Evolutionary conservation across 2,113 vertebrate species (phyloP).

Genomic region (Oceanodroma tethys): DNA sequence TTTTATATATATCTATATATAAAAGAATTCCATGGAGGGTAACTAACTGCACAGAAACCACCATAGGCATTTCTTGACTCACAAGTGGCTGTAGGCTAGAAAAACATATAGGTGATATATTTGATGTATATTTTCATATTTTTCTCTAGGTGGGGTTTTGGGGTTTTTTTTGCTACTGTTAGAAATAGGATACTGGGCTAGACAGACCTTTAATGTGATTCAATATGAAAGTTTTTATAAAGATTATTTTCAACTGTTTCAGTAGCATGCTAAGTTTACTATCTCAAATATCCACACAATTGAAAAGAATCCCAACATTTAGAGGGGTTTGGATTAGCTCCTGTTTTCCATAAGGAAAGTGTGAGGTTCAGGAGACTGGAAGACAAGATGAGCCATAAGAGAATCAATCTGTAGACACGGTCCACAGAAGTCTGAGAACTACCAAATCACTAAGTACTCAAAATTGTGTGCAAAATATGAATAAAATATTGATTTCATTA

Average conservation of each 20-base stretch:
- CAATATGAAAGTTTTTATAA: background rate
- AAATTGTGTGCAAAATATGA: slow-evolving; percentile 80
- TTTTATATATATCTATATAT: background rate
- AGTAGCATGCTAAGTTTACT: background rate
- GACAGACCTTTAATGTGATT: background rate
- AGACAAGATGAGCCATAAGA: background rate
- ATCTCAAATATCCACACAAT: background rate
- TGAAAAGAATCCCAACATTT: background rate
- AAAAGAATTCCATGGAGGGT: background rate
- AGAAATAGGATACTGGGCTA: background rate
- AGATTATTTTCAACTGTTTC: background rate
- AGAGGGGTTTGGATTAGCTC: background rate
- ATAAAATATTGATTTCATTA: slow-evolving; percentile 88
- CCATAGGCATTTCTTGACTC: background rate
- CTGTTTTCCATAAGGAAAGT: background rate
- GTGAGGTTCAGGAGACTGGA: background rate
- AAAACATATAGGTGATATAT: background rate
- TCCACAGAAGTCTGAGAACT: slow-evolving; percentile 41
- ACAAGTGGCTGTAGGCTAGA: background rate
- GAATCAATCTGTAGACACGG: background rate
- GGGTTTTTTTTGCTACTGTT: background rate
- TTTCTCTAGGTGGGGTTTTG: background rate
- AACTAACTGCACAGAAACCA: background rate
- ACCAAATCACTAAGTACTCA: slow-evolving; percentile 71
- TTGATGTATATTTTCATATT: background rate